Percentiles rank a stretch among this genome's conserved stretches.
phyloP scores from a whole-genome alignment of 1,140 invertebrate species.

The Dendroctonus valens region DNA sequence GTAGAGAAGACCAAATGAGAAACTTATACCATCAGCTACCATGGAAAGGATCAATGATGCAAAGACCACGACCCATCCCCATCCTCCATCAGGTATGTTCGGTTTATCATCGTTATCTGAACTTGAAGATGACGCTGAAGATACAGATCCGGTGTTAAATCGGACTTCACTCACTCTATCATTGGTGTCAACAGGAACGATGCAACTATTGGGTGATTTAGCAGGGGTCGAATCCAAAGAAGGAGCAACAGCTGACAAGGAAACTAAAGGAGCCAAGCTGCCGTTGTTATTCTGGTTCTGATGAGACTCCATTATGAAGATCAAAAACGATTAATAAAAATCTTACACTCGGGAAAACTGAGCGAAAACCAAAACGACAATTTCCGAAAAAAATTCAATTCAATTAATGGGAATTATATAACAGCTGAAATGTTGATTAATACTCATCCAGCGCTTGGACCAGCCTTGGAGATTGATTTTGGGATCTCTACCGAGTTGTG shows the following conservation, averaged over 20 bases:
- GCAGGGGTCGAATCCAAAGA: slow-evolving; percentile 31
- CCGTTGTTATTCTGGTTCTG: slow-evolving; percentile 3
- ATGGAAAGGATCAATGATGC: slow-evolving; percentile 83
- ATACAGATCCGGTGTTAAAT: slow-evolving; percentile 23
- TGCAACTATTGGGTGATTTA: slow-evolving; percentile 27
- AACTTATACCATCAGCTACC: slow-evolving; percentile 94
- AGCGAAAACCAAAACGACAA: not conserved
- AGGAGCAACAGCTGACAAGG: slow-evolving; percentile 46
- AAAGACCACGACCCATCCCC: slow-evolving; percentile 87
- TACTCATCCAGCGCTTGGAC: slow-evolving; percentile 43
- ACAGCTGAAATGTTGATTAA: slow-evolving; percentile 9
- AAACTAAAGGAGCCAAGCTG: slow-evolving; percentile 47
- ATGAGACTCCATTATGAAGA: slow-evolving; percentile 18
- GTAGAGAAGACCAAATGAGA: slow-evolving; percentile 88
- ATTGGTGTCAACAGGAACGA: not conserved
- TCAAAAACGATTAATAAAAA: not conserved
- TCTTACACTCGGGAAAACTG: not conserved
- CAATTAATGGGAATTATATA: slow-evolving; percentile 37
- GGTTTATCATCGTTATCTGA: slow-evolving; percentile 47
- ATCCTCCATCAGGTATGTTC: slow-evolving; percentile 68
- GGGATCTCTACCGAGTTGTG: slow-evolving; percentile 40
- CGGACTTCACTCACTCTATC: slow-evolving; percentile 29
- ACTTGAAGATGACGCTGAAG: slow-evolving; percentile 24
- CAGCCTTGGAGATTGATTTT: slow-evolving; percentile 41
- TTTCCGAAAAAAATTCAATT: slow-evolving; percentile 12